Base-by-base conservation (phyloP, 2,888 invertebrate genomes). In the Ophioninae sp. region DNA sequence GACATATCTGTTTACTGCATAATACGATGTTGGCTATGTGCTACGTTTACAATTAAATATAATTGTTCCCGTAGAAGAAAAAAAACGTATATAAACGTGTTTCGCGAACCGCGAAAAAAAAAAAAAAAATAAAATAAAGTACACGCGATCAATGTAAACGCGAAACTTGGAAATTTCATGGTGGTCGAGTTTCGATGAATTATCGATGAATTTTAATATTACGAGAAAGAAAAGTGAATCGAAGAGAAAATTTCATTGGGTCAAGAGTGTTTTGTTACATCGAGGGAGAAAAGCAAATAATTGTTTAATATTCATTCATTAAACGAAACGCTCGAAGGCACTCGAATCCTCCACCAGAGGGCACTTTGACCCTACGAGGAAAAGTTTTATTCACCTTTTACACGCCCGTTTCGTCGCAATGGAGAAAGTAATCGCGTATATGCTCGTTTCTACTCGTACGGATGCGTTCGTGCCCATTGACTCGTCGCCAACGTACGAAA, bases 41-140 rank as follows among this genome's bases (percentile, higher is more conserved):
- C 9, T 63, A 68, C 10, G 58, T 72, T 41, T 39, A 74, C 85
- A 86, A 85, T 86, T 86, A 85, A 82, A 72, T 81, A 74, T 85
- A 86, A 85, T 85, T 84, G 79, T 79, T 9, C 79, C 17, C 17
- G 13, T 23, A 37, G 22, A 74, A n/a, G 30, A 68, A 77, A 63
- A 58, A 58, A 30, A 30, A 3, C 3, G 3, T 9, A 7, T 73
- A 73, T 41, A 73, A 39, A 44, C 39, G 68, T 64, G 44, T 65
- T 6, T 22, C 37, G 37, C 71, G 51, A 58, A 22, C 23, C n/a
- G 44, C 63, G 13, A 59, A 68, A 41, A 13, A 30, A 30, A 30
- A 30, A 30, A 30, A 30, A 30, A 56, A 20, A 59, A 37, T 10
- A 67, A 71, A 41, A 56, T 13, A 17, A 64, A 39, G n/a, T 64